Conservation (phyloP, 2,113 vertebrate species). For the Oncorhynchus kisutch region DNA sequence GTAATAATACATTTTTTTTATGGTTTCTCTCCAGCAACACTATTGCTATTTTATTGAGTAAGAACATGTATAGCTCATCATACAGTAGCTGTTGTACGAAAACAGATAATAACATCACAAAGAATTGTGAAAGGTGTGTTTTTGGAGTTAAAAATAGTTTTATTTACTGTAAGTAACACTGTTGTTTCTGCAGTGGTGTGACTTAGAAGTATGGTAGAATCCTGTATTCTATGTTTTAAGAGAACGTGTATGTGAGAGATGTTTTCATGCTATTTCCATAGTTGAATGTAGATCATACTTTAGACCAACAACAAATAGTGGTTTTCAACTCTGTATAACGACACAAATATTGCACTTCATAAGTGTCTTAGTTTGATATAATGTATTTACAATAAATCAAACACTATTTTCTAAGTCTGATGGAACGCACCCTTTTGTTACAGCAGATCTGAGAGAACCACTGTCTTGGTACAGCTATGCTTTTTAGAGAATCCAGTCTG, state of each 20-base stretch:
- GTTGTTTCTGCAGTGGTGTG: slow-evolving; percentile 54
- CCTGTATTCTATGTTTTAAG: slow-evolving; percentile 56
- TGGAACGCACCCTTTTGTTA: slow-evolving; percentile 54
- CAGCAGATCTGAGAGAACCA: slow-evolving; percentile 17
- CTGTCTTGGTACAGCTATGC: slow-evolving; percentile 32
- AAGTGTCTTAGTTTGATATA: slow-evolving; percentile 70
- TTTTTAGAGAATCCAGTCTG: slow-evolving; percentile 55
- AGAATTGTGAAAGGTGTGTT: neutral
- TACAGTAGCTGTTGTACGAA: neutral
- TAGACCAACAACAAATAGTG: slow-evolving; percentile 52
- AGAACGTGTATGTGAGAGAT: slow-evolving; percentile 60
- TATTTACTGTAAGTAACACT: slow-evolving; percentile 2
- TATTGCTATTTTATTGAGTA: neutral
- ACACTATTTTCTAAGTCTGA: slow-evolving; percentile 62
- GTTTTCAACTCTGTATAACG: slow-evolving; percentile 52
- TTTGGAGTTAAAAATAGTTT: neutral
- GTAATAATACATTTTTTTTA: neutral
- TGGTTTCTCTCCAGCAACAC: neutral
- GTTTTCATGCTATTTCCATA: slow-evolving; percentile 69
- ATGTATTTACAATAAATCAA: slow-evolving; percentile 60
- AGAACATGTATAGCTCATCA: neutral
- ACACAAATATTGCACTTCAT: slow-evolving; percentile 72
- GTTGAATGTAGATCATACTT: slow-evolving; percentile 60
- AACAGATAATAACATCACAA: neutral
- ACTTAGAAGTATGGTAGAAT: slow-evolving; percentile 56